Conservation (phyloP, 2,113 vertebrate species). For the Bubo scandiacus region DNA sequence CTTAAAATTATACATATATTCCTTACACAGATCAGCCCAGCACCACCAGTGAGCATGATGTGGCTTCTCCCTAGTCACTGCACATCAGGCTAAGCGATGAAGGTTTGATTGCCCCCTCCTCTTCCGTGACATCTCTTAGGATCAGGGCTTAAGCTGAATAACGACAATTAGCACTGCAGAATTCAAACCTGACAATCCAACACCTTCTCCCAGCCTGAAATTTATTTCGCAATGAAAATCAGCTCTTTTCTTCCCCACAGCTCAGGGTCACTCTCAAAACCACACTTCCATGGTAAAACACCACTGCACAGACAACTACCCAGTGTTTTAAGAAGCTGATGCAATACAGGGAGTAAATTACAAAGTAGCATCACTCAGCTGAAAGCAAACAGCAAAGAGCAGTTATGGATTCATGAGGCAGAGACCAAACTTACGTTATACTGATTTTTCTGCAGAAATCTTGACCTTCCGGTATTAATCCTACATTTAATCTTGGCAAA, state of each 20-base stretch:
- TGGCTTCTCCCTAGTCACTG: neutral
- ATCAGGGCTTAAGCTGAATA: neutral
- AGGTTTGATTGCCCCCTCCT: neutral
- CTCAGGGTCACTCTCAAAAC: neutral
- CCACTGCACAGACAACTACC: neutral
- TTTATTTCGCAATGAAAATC: neutral
- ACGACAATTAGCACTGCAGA: neutral
- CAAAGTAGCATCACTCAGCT: neutral
- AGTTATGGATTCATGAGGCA: neutral
- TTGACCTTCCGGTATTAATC: neutral
- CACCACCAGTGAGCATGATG: neutral
- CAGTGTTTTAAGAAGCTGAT: neutral
- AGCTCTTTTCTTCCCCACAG: neutral
- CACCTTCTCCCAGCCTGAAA: neutral
- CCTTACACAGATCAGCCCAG: neutral
- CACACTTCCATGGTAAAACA: neutral
- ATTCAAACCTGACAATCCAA: neutral
- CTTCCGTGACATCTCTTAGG: neutral
- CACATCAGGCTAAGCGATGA: neutral
- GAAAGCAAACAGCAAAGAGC: neutral
- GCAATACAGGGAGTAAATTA: neutral
- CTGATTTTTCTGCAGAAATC: neutral
- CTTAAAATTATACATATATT: rapidly evolving
- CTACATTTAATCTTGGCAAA: neutral
- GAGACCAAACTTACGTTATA: neutral